phyloP scores from a whole-genome alignment of 2,888 invertebrate species.

The Agrotis ipsilon region DNA sequence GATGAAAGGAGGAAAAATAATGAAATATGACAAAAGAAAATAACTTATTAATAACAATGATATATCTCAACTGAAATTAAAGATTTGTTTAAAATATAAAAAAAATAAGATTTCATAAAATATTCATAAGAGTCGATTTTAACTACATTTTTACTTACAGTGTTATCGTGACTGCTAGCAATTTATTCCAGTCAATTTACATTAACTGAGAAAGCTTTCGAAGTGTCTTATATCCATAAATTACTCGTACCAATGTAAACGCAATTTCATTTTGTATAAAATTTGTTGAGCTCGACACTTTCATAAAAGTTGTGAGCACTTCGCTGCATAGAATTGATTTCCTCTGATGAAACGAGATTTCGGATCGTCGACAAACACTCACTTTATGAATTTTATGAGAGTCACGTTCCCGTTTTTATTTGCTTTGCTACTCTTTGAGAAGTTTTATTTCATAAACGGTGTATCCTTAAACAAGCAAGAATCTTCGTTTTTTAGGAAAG shows the following conservation, averaged over 20 bases:
- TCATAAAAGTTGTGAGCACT: slow-evolving; percentile 11
- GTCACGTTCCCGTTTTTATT: slow-evolving; percentile 8
- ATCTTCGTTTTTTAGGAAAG: no score
- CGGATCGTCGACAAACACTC: background rate
- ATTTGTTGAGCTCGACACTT: slow-evolving; percentile 9
- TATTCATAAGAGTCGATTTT: background rate
- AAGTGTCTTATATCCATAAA: slow-evolving; percentile 18
- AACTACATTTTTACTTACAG: background rate
- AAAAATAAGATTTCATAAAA: background rate
- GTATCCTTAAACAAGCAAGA: no score
- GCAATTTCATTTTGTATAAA: slow-evolving; percentile 3
- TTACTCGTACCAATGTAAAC: slow-evolving; percentile 11
- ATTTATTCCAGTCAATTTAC: background rate
- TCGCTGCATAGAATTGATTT: slow-evolving; percentile 15
- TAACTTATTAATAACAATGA: no score
- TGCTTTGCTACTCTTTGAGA: background rate
- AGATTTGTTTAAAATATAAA: no score
- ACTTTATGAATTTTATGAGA: slow-evolving; percentile 11
- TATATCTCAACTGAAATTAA: no score
- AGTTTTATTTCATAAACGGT: background rate
- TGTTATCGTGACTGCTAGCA: background rate
- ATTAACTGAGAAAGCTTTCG: slow-evolving; percentile 7
- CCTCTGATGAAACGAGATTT: slow-evolving; percentile 3
- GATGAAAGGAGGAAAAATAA: no score
- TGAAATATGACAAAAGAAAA: no score